phyloP scores from a whole-genome alignment of 2,113 vertebrate species.

The Mesocricetus auratus region DNA sequence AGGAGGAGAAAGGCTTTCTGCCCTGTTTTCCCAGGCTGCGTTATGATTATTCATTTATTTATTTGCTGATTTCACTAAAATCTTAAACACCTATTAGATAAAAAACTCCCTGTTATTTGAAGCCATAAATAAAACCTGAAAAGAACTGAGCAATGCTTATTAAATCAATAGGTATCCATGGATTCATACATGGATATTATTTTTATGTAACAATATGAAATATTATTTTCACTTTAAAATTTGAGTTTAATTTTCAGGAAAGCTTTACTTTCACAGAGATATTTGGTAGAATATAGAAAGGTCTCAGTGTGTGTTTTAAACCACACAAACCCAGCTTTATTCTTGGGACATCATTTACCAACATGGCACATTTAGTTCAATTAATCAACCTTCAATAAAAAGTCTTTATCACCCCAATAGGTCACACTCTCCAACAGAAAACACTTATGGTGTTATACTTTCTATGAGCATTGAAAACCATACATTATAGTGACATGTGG shows the following conservation, averaged over 20 bases:
- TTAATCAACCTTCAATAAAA: neutral
- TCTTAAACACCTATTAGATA: neutral
- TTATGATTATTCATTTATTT: neutral
- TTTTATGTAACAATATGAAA: neutral
- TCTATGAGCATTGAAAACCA: neutral
- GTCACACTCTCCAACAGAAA: neutral
- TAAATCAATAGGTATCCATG: neutral
- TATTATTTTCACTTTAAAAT: neutral
- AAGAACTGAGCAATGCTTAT: neutral
- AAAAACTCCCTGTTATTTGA: neutral
- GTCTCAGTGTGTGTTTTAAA: rapidly evolving
- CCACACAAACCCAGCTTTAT: neutral
- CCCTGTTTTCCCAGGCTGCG: neutral
- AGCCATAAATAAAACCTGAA: neutral
- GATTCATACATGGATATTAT: neutral
- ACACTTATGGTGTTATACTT: neutral
- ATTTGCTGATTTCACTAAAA: neutral
- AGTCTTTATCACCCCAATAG: neutral
- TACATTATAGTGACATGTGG: neutral
- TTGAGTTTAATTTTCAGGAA: neutral
- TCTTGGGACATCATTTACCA: neutral
- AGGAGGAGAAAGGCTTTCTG: neutral
- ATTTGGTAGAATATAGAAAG: neutral
- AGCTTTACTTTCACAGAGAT: neutral
- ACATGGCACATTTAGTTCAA: neutral